Conservation (phyloP, 2,113 vertebrate species). For the Nesoenas mayeri region DNA sequence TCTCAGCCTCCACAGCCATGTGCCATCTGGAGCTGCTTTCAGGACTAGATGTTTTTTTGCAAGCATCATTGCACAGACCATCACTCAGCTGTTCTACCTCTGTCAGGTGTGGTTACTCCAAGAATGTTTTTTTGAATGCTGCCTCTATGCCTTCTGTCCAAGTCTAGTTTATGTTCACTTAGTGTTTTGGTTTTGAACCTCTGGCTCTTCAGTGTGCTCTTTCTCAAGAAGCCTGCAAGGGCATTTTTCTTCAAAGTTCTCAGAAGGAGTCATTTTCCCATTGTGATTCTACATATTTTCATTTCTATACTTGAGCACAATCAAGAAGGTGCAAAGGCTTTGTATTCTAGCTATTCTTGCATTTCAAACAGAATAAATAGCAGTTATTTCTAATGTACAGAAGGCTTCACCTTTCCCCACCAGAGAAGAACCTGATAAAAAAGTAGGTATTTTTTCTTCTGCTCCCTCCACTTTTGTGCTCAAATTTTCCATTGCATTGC, state of each 20-base stretch:
- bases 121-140: neutral
- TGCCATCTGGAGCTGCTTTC: neutral
- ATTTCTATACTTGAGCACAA: neutral
- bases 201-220: neutral
- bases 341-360: neutral
- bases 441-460: neutral
- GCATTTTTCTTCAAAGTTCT: neutral
- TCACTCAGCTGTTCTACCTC: neutral
- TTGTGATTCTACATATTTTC: rapidly evolving
- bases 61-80: neutral
- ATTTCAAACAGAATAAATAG: neutral
- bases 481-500: neutral
- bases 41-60: neutral
- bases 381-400: neutral
- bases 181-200: neutral
- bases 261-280: neutral
- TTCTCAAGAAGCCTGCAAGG: neutral
- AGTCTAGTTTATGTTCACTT: neutral
- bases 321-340: neutral
- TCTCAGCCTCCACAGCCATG: neutral
- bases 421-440: neutral
- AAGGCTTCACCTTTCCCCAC: neutral
- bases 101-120: neutral
- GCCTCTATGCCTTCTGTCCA: neutral
- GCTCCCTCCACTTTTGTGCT: neutral